Conservation (phyloP, 2,113 vertebrate genomes). For the Odontophorus gujanensis region DNA sequence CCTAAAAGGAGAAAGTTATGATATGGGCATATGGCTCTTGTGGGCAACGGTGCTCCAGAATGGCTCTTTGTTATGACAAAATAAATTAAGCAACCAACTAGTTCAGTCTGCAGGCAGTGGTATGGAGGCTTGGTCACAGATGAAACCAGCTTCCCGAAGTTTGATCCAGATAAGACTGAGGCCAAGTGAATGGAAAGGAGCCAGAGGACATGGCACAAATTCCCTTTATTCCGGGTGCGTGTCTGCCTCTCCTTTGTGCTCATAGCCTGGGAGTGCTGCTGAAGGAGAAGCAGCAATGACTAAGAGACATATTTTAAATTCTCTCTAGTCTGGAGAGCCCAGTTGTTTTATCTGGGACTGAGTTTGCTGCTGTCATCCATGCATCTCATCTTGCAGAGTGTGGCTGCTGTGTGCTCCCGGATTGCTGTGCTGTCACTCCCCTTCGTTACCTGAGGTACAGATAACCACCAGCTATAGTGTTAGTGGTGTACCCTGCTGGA, state of each 20-base stretch:
- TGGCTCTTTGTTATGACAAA: slow-evolving; percentile 3
- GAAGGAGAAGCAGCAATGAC: neutral
- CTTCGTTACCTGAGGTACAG: neutral
- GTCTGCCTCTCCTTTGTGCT: neutral
- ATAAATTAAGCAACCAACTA: neutral
- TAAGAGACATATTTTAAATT: neutral
- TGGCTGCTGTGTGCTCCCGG: fast-evolving
- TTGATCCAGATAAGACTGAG: neutral
- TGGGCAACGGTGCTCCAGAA: neutral
- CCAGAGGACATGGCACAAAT: neutral
- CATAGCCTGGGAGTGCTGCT: neutral
- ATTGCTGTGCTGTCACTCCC: neutral
- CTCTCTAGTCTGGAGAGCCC: neutral
- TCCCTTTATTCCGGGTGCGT: neutral
- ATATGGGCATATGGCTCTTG: slow-evolving; percentile 32
- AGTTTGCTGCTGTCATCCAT: neutral
- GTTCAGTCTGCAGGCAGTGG: neutral
- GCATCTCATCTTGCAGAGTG: neutral
- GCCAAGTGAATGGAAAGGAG: neutral
- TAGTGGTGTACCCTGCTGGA: neutral
- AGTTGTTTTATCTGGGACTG: neutral
- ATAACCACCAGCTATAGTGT: neutral
- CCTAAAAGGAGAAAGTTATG: slow-evolving; percentile 56
- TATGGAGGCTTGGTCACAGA: neutral
- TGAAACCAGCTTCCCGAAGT: neutral